These are phyloP conservation scores for Melitaea athalia DNA, from an alignment of 2,888 invertebrate genomes.

Conservation along the genomic window DNA sequence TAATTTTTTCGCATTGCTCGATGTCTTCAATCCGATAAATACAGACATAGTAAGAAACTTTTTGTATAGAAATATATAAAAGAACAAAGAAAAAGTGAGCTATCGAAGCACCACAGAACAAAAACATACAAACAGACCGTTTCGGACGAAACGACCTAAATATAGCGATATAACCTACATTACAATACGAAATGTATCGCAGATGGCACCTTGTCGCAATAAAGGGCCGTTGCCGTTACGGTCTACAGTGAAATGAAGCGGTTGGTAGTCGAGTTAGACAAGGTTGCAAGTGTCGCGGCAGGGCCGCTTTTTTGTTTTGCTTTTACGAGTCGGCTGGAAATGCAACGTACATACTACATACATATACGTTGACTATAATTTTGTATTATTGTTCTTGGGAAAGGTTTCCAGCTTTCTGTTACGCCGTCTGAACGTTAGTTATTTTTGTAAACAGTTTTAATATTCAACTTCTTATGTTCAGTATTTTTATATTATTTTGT, in stretches of 20 bases:
- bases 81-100: conserved; percentile 27
- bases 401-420: conserved; percentile 41
- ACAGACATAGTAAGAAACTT: background rate
- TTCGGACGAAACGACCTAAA: conserved; percentile 66
- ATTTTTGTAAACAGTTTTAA: conserved; percentile 21
- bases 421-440: conserved; percentile 33
- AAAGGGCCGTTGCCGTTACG: conserved; percentile 49
- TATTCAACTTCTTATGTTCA: background rate
- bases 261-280: conserved; percentile 57
- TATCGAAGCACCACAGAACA: conserved; percentile 45
- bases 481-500: background rate
- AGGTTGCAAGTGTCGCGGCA: conserved; percentile 62
- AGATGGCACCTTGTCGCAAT: conserved; percentile 64
- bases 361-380: conserved; percentile 47
- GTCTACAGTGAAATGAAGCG: conserved; percentile 50
- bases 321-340: conserved; percentile 73
- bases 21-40: background rate
- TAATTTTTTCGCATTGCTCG: background rate
- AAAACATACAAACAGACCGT: conserved; percentile 54
- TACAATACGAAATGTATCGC: conserved; percentile 53
- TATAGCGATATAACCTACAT: conserved; percentile 65
- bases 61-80: conserved; percentile 5
- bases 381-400: conserved; percentile 62
- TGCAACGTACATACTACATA: conserved; percentile 61
- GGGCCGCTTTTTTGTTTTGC: conserved; percentile 69